Percentiles rank a stretch among this genome's conserved stretches.
Conservation (phyloP, 2,888 invertebrate species). For the Tipula helvola region DNA sequence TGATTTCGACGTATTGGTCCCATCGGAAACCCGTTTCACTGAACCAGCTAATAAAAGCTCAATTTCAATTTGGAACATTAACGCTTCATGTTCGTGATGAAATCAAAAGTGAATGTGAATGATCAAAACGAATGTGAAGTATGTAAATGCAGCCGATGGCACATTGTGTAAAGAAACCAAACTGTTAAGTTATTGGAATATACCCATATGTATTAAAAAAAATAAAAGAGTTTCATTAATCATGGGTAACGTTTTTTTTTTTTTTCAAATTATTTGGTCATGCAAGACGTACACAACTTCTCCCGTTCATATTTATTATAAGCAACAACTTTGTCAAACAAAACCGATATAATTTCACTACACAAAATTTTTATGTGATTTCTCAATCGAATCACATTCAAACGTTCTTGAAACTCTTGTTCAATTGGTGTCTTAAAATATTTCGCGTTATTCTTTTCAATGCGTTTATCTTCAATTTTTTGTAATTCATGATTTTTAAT, state of each 20-base stretch:
- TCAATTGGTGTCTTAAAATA: not conserved
- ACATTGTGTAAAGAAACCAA: slow-evolving; percentile 26
- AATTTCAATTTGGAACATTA: slow-evolving; percentile 37
- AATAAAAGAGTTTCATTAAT: not conserved
- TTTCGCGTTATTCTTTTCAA: not conserved
- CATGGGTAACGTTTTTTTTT: too few relatives aligned
- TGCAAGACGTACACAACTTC: not conserved
- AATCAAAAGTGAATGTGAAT: slow-evolving; percentile 30
- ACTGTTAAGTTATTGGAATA: not conserved
- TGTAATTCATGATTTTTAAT: not conserved
- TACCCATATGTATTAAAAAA: not conserved
- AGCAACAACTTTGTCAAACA: not conserved
- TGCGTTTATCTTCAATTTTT: not conserved
- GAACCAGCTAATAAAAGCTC: slow-evolving; percentile 12
- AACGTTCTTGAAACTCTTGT: not conserved
- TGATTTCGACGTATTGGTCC: not conserved
- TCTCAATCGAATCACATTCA: not conserved
- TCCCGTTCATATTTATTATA: not conserved
- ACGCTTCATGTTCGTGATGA: slow-evolving; percentile 38
- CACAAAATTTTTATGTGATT: not conserved
- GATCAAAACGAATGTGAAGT: slow-evolving; percentile 35
- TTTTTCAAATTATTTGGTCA: not conserved
- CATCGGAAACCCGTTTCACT: not conserved
- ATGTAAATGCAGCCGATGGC: slow-evolving; percentile 38
- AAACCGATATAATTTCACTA: not conserved